These are phyloP conservation scores for Polypterus senegalus DNA, from an alignment of 2,113 vertebrate species.

Conservation along the genomic window DNA sequence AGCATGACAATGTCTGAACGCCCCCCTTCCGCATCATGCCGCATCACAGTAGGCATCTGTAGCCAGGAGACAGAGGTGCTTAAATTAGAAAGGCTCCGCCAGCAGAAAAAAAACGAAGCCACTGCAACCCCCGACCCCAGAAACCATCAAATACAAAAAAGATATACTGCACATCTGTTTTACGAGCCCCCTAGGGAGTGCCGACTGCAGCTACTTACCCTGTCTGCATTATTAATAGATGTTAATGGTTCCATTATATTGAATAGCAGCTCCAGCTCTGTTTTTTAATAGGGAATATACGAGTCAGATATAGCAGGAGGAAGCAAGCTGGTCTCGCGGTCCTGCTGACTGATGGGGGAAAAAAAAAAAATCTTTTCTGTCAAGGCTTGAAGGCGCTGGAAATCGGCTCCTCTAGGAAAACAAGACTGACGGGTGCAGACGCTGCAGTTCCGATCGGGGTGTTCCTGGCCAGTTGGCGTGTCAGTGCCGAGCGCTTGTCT, in stretches of 20 bases:
- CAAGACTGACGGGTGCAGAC: no score
- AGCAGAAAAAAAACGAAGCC: constrained; percentile 48
- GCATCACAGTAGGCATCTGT: constrained; percentile 29
- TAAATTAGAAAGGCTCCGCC: constrained; percentile 35
- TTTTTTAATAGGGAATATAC: constrained; percentile 42
- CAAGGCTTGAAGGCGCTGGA: no score
- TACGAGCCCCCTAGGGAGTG: constrained; percentile 43
- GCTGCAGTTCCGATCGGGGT: no score
- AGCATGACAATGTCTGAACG: constrained; percentile 25
- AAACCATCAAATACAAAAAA: constrained; percentile 44
- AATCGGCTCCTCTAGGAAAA: no score
- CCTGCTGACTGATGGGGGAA: constrained; percentile 23
- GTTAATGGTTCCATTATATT: constrained; percentile 68
- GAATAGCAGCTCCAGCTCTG: constrained; percentile 36
- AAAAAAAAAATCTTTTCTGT: neutral
- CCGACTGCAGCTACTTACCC: constrained; percentile 57
- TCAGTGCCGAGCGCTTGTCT: no score
- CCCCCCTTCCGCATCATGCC: constrained; percentile 15
- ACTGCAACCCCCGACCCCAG: constrained; percentile 43
- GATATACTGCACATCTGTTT: constrained; percentile 56
- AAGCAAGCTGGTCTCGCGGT: constrained; percentile 23
- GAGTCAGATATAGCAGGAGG: constrained; percentile 18
- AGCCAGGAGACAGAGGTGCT: constrained; percentile 40
- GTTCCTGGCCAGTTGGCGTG: no score
- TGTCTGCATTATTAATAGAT: constrained; percentile 70